Percentiles rank a stretch among this genome's conserved stretches.
Evolutionary conservation across 2,888 invertebrate species (phyloP).

Genomic region (Shargacucullia verbasci): DNA sequence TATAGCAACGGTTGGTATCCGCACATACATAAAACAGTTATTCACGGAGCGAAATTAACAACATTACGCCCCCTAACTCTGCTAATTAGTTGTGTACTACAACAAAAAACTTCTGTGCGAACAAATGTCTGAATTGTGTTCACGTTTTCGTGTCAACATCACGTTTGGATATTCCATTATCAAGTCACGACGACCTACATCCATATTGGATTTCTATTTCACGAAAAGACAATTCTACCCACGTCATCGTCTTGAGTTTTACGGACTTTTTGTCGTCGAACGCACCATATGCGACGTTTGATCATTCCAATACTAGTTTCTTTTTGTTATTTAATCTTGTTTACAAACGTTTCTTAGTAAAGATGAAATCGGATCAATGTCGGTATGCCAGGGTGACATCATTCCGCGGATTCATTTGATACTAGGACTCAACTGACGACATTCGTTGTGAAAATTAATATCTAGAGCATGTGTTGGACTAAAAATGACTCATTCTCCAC

Average conservation of each 20-base stretch:
- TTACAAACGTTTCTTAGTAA: slow-evolving; percentile 36
- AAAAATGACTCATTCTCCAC: slow-evolving; percentile 73
- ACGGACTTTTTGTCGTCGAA: slow-evolving; percentile 30
- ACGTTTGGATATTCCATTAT: slow-evolving; percentile 73
- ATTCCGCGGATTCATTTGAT: slow-evolving; percentile 48
- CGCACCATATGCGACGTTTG: slow-evolving; percentile 16
- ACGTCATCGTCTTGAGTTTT: slow-evolving; percentile 51
- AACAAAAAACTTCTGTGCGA: slow-evolving; percentile 54
- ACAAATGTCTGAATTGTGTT: slow-evolving; percentile 65
- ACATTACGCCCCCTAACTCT: slow-evolving; percentile 24
- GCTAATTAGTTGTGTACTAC: slow-evolving; percentile 41
- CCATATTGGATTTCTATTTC: slow-evolving; percentile 70
- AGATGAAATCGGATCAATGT: slow-evolving; percentile 49
- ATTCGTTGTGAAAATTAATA: slow-evolving; percentile 65
- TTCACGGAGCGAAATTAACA: slow-evolving; percentile 26
- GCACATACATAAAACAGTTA: slow-evolving; percentile 14
- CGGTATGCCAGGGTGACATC: slow-evolving; percentile 61
- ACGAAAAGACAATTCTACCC: slow-evolving; percentile 60
- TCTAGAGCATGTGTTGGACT: slow-evolving; percentile 62
- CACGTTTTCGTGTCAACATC: slow-evolving; percentile 71
- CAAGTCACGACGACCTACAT: slow-evolving; percentile 70
- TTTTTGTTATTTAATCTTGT: slow-evolving; percentile 32
- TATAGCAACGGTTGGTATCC: slow-evolving; percentile 41
- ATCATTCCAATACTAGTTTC: slow-evolving; percentile 14
- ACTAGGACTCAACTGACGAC: slow-evolving; percentile 55